Evolutionary conservation across 2,797 vertebrate genomes (phyloP).

Genomic region (Gobionotothen gibberifrons): DNA sequence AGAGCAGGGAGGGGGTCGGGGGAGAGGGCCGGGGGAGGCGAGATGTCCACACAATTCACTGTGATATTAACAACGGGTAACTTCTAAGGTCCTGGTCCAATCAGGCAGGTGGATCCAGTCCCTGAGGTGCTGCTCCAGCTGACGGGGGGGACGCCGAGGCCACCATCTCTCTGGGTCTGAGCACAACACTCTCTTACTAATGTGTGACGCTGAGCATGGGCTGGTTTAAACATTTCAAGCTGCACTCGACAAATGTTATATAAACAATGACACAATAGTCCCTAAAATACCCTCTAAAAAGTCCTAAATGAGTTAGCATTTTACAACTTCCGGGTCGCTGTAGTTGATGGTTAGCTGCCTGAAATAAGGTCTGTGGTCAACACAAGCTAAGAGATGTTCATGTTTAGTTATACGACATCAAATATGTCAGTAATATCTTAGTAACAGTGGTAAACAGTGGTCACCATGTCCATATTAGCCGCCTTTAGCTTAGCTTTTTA

Average conservation of each 20-base stretch:
- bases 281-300: background rate
- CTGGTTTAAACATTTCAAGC: background rate
- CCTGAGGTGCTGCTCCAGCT: conserved; percentile 16
- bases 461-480: too few species aligned
- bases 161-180: conserved; percentile 11
- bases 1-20: background rate
- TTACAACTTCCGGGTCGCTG: too few species aligned
- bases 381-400: too few species aligned
- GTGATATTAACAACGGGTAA: conserved; percentile 59
- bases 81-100: conserved; percentile 35
- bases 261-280: background rate
- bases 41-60: conserved; percentile 35
- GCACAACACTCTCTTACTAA: too few species aligned
- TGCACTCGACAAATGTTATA: background rate
- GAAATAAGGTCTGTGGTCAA: too few species aligned
- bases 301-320: too few species aligned
- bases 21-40: background rate
- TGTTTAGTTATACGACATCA: too few species aligned
- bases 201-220: background rate
- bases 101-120: conserved; percentile 51
- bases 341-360: too few species aligned
- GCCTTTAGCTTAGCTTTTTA: too few species aligned
- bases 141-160: conserved; percentile 19
- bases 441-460: too few species aligned
- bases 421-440: too few species aligned